A percentile compares a stretch with the other conserved stretches of the same genome.
Conservation (phyloP, 2,113 vertebrate species). For the Muntiacus reevesi region DNA sequence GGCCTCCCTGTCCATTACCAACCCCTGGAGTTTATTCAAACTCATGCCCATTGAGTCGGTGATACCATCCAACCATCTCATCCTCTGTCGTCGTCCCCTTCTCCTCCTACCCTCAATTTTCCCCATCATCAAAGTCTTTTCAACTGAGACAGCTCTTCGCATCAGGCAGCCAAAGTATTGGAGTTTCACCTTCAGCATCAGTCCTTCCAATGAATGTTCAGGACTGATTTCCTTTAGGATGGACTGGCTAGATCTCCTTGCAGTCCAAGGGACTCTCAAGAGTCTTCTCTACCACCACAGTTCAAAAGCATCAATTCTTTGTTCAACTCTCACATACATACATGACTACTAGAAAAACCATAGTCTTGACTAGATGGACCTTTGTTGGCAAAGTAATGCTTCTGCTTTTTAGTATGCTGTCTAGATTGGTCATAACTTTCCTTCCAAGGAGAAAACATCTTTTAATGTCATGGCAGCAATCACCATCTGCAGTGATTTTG, state of each 20-base stretch:
- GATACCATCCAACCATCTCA: not conserved
- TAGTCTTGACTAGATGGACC: not conserved
- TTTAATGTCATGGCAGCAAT: not conserved
- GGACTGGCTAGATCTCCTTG: rapidly evolving
- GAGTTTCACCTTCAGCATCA: not conserved
- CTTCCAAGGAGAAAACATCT: not conserved
- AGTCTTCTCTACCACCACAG: not conserved
- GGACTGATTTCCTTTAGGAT: not conserved
- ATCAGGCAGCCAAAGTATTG: not conserved
- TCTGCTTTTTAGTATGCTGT: not conserved
- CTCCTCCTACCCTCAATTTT: not conserved
- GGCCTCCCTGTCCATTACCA: not conserved
- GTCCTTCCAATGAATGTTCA: not conserved
- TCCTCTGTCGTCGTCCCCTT: not conserved
- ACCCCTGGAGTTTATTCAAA: not conserved
- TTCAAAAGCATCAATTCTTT: not conserved
- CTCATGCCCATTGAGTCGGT: rapidly evolving
- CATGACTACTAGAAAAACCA: not conserved
- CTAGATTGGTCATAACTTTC: not conserved
- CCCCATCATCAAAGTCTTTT: not conserved
- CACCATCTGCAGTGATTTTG: not conserved
- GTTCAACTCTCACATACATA: not conserved
- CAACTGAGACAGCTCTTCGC: not conserved
- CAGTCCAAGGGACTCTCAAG: not conserved
- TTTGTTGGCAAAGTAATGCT: not conserved